Evolutionary conservation across 2,888 invertebrate species (phyloP), one percentile per base, ranked within the genome.

Genomic region (Oscheius sp.): DNA sequence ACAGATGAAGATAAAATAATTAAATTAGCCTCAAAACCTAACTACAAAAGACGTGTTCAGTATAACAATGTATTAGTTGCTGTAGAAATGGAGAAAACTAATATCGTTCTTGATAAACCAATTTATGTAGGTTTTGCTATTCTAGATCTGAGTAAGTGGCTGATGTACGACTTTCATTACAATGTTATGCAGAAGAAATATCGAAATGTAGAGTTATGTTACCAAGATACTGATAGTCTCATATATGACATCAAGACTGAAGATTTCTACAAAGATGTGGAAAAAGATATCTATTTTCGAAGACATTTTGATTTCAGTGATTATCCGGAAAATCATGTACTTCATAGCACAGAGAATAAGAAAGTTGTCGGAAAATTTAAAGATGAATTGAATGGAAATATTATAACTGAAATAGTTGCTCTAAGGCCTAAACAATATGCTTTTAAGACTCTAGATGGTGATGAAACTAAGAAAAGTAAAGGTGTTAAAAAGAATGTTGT

Each of bases 221-320:
- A 83, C 70, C 86, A 84, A 0, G 87, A 89, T 75, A 90, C 88
- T 0, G 86, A 89, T 72, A 73, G 68, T 47, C 76, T 87, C 10
- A 71, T 78, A 29, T 83, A 81, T 74, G 76, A 82, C 37, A 84
- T 90, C 4, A 70, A 78, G 29, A 89, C 87, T 10, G 74, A 82
- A 1, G 89, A 90, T 77, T 72, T 90, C 53, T 90, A 90, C 82
- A 76, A 84, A 59, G 88, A 89, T 73, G 76, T 86, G 57, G 1
- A 2, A 66, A n/a, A 48, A 33, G 33, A 76, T 13, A 11, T 59
- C 29, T 68, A 60, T 10, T 70, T 79, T 3, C 59, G 76, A 73
- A 68, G 72, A 68, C 70, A 74, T 35, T 87, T 86, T 65, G 84
- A 87, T 76, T 85, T 85, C 2, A 79, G 80, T 59, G 79, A 88